phyloP scores from a whole-genome alignment of 2,797 vertebrate species.

The Atherinosoma microstoma region DNA sequence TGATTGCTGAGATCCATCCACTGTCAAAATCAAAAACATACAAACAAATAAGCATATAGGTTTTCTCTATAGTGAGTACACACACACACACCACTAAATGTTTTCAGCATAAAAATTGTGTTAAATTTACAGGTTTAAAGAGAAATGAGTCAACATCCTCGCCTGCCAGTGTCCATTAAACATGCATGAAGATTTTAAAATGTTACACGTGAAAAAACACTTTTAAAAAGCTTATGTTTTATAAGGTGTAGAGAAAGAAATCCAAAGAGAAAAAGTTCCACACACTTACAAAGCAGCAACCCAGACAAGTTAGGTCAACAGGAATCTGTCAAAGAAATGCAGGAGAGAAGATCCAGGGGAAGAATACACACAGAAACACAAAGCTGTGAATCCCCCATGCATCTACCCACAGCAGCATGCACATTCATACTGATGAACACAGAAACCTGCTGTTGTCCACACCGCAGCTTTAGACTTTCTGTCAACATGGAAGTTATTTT shows the following conservation, averaged over 20 bases:
- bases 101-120: neutral
- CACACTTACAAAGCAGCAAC: slow-evolving; percentile 73
- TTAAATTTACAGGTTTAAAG: neutral
- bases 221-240: neutral
- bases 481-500: neutral
- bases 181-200: slow-evolving; percentile 35
- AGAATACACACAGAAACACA: slow-evolving; percentile 42
- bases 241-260: slow-evolving; percentile 37
- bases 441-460: slow-evolving; percentile 8
- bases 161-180: neutral
- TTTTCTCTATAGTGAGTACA: neutral
- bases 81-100: neutral
- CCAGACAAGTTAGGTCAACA: slow-evolving; percentile 71
- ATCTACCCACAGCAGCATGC: slow-evolving; percentile 25
- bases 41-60: slow-evolving; percentile 6
- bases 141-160: slow-evolving; percentile 4
- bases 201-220: slow-evolving; percentile 25
- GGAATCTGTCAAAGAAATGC: slow-evolving; percentile 78
- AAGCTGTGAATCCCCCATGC: slow-evolving; percentile 35
- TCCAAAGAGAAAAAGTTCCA: slow-evolving; percentile 60
- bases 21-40: slow-evolving; percentile 73
- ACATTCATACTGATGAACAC: slow-evolving; percentile 1
- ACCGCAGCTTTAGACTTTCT: neutral
- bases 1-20: slow-evolving; percentile 92
- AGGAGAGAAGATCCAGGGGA: slow-evolving; percentile 59